Conservation (phyloP, 2,888 invertebrate genomes). For the Spodoptera littoralis region DNA sequence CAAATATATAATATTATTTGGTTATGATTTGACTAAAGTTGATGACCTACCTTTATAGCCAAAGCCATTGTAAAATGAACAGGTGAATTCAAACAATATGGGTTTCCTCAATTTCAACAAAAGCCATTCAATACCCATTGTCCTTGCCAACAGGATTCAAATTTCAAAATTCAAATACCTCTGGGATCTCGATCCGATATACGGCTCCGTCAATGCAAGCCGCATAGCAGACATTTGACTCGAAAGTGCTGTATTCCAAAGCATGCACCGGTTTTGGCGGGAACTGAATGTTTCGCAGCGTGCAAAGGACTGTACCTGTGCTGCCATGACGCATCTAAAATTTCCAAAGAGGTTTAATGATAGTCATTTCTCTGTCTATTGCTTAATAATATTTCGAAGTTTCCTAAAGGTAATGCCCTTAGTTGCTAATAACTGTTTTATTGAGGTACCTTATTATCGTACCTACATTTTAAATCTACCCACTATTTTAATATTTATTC, state of each 20-base stretch:
- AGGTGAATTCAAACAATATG: background rate
- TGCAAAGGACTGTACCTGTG: constrained; percentile 77
- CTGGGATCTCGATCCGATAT: constrained; percentile 81
- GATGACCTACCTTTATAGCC: too few species aligned
- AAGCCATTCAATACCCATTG: constrained; percentile 1
- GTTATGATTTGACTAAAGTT: too few species aligned
- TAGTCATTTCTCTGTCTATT: background rate
- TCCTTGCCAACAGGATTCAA: constrained; percentile 4
- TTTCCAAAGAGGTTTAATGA: background rate
- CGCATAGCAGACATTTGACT: constrained; percentile 81
- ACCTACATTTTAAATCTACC: too few species aligned
- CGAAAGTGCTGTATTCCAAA: constrained; percentile 74
- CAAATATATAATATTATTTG: too few species aligned
- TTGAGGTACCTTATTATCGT: too few species aligned
- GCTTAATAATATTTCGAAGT: background rate
- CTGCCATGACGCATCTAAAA: constrained; percentile 82
- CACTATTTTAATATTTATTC: too few species aligned
- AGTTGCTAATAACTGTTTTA: too few species aligned
- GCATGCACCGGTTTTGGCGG: constrained; percentile 81
- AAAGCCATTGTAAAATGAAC: too few species aligned
- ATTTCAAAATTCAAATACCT: constrained; percentile 61
- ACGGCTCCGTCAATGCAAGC: constrained; percentile 79
- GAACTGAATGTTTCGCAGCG: constrained; percentile 81
- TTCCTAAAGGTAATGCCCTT: too few species aligned
- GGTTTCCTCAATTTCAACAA: constrained; percentile 1